Conservation (phyloP, 2,888 invertebrate species). For the Gymnoscelis rufifasciata region DNA sequence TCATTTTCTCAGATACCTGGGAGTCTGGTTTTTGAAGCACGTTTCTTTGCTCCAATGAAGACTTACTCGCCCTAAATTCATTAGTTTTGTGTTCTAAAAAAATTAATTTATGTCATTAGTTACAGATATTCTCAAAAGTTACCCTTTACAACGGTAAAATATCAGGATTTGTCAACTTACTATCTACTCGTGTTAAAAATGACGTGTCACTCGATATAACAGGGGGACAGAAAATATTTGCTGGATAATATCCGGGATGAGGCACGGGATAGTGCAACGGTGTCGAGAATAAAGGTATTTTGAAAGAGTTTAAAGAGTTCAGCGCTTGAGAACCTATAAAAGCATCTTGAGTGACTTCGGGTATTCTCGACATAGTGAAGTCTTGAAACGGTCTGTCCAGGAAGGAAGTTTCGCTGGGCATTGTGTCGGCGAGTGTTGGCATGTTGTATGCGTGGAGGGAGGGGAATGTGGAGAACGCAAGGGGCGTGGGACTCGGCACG, state of each 20-base stretch:
- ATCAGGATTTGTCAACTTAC: constrained; percentile 39
- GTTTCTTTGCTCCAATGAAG: constrained; percentile 37
- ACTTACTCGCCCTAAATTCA: constrained; percentile 19
- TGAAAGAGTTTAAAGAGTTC: constrained; percentile 51
- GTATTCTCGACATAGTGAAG: constrained; percentile 43
- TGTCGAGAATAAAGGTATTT: constrained; percentile 59
- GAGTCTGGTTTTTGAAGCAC: constrained; percentile 54
- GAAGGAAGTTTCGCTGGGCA: constrained; percentile 42
- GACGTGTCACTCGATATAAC: constrained; percentile 45
- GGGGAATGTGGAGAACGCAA: constrained; percentile 49
- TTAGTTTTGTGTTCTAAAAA: too few species aligned
- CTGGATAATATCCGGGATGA: constrained; percentile 64
- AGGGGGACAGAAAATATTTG: constrained; percentile 65
- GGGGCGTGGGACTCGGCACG: constrained; percentile 42
- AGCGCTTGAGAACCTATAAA: constrained; percentile 40
- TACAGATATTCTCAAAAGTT: too few species aligned
- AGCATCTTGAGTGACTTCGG: constrained; percentile 48
- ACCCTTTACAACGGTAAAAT: not conserved
- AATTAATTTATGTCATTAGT: too few species aligned
- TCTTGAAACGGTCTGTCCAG: constrained; percentile 54
- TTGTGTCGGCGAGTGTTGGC: constrained; percentile 41
- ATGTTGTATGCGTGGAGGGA: constrained; percentile 47
- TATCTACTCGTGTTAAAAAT: constrained; percentile 38
- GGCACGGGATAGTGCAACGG: constrained; percentile 59
- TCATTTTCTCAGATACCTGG: constrained; percentile 60